These are phyloP conservation scores for Steromphala cineraria DNA, from an alignment of 2,888 invertebrate genomes.

Conservation along the genomic window DNA sequence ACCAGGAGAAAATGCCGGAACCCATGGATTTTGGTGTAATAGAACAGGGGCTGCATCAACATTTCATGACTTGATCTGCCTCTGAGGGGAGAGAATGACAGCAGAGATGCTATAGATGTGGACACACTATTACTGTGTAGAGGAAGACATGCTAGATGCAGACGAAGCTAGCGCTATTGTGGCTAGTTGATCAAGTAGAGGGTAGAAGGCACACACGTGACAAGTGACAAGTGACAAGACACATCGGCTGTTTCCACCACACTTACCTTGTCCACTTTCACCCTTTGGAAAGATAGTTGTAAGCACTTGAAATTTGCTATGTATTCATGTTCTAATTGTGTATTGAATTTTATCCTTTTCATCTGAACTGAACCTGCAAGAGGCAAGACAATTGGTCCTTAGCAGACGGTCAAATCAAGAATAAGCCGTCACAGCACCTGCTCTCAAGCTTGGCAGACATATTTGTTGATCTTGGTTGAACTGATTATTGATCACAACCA, in stretches of 20 bases:
- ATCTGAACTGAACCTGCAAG: conserved; percentile 78
- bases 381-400: conserved; percentile 33
- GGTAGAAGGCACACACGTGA: background rate
- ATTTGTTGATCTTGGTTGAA: too few species aligned
- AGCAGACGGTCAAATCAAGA: background rate
- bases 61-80: too few species aligned
- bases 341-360: conserved; percentile 97
- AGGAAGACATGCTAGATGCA: background rate
- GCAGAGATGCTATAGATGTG: background rate
- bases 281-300: conserved; percentile 96
- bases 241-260: conserved; percentile 9
- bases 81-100: too few species aligned
- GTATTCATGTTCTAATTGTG: conserved; percentile 98
- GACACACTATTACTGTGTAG: background rate
- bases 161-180: background rate
- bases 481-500: background rate
- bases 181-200: background rate
- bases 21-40: too few species aligned
- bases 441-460: background rate
- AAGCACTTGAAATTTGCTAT: conserved; percentile 99
- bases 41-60: too few species aligned
- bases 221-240: background rate
- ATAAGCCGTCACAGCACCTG: background rate
- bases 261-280: conserved; percentile 97
- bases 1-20: too few species aligned